phyloP scores from a whole-genome alignment of 2,113 vertebrate genomes.

The Pachyramphus minor region DNA sequence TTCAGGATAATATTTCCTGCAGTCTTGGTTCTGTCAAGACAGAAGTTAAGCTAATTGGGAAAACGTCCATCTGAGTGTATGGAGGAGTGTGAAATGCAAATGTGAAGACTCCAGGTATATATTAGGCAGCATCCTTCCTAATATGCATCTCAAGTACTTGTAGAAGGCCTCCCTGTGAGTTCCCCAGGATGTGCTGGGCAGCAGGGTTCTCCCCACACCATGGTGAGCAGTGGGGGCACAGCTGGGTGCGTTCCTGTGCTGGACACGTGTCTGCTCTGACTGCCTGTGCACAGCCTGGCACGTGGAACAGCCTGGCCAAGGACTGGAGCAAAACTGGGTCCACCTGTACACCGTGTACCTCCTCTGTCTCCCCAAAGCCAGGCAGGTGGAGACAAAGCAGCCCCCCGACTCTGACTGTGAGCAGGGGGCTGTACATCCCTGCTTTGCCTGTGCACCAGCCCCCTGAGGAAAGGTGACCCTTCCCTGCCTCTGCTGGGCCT shows the following conservation, averaged over 20 bases:
- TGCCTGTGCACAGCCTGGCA: rapidly evolving
- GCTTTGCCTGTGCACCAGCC: not conserved
- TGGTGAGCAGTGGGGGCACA: rapidly evolving
- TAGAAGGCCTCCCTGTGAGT: rapidly evolving
- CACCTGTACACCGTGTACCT: rapidly evolving
- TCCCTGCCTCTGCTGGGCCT: not conserved
- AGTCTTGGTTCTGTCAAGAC: not conserved
- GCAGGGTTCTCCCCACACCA: rapidly evolving
- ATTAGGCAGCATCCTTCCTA: not conserved
- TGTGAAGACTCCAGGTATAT: not conserved
- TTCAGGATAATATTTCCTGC: constrained; percentile 6
- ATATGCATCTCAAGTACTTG: not conserved
- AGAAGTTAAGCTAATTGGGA: constrained; percentile 16
- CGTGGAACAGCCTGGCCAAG: not conserved
- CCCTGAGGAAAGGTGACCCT: rapidly evolving
- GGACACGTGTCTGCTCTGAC: rapidly evolving
- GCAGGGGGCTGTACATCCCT: not conserved
- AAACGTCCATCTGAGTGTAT: not conserved
- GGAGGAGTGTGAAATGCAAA: not conserved
- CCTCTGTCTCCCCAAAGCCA: rapidly evolving
- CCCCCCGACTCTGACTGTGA: rapidly evolving
- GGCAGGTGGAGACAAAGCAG: not conserved
- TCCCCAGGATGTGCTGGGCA: not conserved
- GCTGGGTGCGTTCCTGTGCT: rapidly evolving
- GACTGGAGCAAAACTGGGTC: not conserved